A percentile compares a stretch with the other conserved stretches of the same genome.
These are phyloP conservation scores for Recurvirostra avosetta DNA, from an alignment of 2,113 vertebrate species.

Conservation along the genomic window DNA sequence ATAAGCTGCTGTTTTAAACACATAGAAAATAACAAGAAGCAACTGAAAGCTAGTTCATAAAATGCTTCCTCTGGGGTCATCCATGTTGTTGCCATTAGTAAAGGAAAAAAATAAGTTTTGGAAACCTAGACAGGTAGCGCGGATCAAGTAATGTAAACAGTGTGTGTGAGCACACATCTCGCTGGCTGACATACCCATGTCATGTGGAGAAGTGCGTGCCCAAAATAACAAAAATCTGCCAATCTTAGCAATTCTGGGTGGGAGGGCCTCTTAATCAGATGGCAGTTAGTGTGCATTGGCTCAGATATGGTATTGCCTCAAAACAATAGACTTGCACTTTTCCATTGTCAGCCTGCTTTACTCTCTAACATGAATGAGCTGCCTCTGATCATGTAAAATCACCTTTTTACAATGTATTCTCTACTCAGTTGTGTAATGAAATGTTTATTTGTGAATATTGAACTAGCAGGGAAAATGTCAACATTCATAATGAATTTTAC, in stretches of 20 bases:
- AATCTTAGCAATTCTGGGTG: background rate
- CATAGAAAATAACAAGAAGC: background rate
- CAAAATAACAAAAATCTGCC: constrained; percentile 24
- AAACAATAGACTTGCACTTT: background rate
- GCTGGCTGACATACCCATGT: background rate
- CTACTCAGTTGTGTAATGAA: background rate
- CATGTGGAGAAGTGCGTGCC: background rate
- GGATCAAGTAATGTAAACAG: background rate
- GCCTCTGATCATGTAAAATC: background rate
- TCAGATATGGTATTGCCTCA: background rate
- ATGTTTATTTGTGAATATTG: background rate
- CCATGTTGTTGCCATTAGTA: background rate
- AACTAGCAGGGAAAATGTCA: background rate
- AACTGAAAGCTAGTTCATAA: background rate
- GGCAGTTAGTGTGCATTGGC: background rate
- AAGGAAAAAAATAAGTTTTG: background rate
- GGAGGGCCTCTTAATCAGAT: background rate
- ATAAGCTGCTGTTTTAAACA: background rate
- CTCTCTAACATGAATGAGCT: background rate
- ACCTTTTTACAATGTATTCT: background rate
- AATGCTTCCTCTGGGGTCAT: background rate
- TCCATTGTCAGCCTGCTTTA: background rate
- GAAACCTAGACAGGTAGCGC: background rate
- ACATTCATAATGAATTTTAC: background rate
- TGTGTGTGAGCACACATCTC: background rate